A percentile compares a stretch with the other conserved stretches of the same genome.
Conservation (phyloP, 1,140 invertebrate species). For the Zaprionus davidi region DNA sequence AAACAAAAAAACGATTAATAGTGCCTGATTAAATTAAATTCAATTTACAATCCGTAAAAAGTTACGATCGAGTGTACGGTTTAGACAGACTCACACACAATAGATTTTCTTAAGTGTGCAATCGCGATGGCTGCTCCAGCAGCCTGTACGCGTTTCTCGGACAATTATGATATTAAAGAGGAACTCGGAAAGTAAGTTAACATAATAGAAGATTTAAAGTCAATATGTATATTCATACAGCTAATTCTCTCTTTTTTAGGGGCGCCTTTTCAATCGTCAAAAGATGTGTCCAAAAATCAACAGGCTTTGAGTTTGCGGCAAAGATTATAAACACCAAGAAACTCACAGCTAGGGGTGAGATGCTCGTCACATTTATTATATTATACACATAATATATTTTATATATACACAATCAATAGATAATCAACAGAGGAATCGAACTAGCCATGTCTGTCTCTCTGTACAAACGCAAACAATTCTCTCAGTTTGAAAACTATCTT, state of each 20-base stretch:
- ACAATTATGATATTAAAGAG: conserved; percentile 99
- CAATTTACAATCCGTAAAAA: background rate
- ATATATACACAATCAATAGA: too few species aligned
- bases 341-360: conserved; percentile 97
- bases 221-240: background rate
- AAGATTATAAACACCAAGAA: conserved; percentile 99
- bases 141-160: conserved; percentile 96
- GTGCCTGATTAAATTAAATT: background rate
- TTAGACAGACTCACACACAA: conserved; percentile 47
- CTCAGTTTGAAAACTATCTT: too few species aligned
- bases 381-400: too few species aligned
- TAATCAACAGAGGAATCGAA: too few species aligned
- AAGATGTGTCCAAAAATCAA: conserved; percentile 99
- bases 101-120: conserved; percentile 84
- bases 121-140: conserved; percentile 84
- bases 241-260: conserved; percentile 86
- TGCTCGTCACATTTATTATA: background rate
- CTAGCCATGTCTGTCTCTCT: too few species aligned
- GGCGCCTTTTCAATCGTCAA: conserved; percentile 99
- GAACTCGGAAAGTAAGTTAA: conserved; percentile 98
- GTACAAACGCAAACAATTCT: too few species aligned
- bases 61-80: background rate
- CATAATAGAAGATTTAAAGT: background rate
- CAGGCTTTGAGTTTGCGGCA: conserved; percentile 98
- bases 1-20: background rate